Evolutionary conservation across 1,140 invertebrate genomes (phyloP), one percentile per base, ranked within the genome.

Genomic region (Tachypleus tridentatus): DNA sequence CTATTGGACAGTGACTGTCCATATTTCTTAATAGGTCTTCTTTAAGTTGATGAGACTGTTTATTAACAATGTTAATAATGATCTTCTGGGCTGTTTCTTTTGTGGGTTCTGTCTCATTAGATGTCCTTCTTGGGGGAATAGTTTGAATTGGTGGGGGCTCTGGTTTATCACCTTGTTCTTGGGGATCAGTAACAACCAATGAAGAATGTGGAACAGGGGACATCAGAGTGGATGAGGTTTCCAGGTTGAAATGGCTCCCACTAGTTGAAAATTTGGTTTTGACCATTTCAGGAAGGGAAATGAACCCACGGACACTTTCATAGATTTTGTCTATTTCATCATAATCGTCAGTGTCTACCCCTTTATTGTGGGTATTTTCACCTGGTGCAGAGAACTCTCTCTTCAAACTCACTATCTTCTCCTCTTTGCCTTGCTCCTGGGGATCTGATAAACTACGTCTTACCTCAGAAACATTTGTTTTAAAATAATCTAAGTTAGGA

Each of bases 301-400:
- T 88, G 72, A 94, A 89, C 0, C 93, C 93, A 58, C 93, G 81
- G 0, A 97, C 91, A 74, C 96, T 96, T 74, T 93, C 91, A 75
- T 97, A 97, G 64, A 97, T 93, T 77, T 95, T 91, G 80, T 97
- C 93, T 69, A 96, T 94, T 77, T 97, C 93, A 70, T 94, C 90
- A 77, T 95, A 94, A 69, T 95, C 90, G 73, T 91, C 88, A 4
- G 62, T 64, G 51, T 66, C 65, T 10, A 61, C 59, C 8, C 60
- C 65, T 8, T 66, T 62, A 3, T 5, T 47, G 10, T 60, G 57
- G n/a, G 58, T 51, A 3, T 50, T 53, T 1, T 57, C 6, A 51
- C 60, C 62, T 61, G 66, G 67, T 3, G 60, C 59, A 4, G 67
- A 65, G 5, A 63, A 10, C 10, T 58, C 61, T 52, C 63, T 60